Evolutionary conservation across 2,888 invertebrate species (phyloP).

Genomic region (Macaria notata): DNA sequence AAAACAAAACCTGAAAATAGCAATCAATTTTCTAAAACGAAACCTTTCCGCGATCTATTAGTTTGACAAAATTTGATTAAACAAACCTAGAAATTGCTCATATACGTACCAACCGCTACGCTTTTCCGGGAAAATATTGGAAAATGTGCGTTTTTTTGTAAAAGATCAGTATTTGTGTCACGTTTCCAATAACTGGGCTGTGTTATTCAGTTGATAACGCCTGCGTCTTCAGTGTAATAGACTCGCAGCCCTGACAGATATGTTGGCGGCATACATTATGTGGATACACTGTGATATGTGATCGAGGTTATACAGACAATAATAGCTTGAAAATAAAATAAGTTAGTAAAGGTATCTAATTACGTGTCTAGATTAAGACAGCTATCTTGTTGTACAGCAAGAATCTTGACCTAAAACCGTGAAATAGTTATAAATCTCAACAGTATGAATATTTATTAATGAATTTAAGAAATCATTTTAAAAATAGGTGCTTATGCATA

Average conservation of each 20-base stretch:
- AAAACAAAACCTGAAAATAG: neutral
- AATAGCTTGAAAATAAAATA: no score
- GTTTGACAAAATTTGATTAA: conserved; percentile 3
- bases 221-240: conserved; percentile 64
- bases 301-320: neutral
- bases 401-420: no score
- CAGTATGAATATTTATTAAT: no score
- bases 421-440: no score
- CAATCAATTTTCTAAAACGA: neutral
- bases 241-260: conserved; percentile 63
- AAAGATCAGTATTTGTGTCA: conserved; percentile 60
- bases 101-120: conserved; percentile 4
- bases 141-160: conserved; percentile 26
- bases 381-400: no score
- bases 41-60: neutral
- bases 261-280: conserved; percentile 69
- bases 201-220: conserved; percentile 74
- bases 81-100: conserved; percentile 2
- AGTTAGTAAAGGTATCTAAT: no score
- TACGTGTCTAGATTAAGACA: no score
- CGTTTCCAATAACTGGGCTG: conserved; percentile 73
- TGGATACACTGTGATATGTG: conserved; percentile 49
- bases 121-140: neutral
- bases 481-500: no score
- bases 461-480: no score